These are phyloP conservation scores for Anoncus sp. DNA, from an alignment of 2,888 invertebrate genomes.

Conservation along the genomic window DNA sequence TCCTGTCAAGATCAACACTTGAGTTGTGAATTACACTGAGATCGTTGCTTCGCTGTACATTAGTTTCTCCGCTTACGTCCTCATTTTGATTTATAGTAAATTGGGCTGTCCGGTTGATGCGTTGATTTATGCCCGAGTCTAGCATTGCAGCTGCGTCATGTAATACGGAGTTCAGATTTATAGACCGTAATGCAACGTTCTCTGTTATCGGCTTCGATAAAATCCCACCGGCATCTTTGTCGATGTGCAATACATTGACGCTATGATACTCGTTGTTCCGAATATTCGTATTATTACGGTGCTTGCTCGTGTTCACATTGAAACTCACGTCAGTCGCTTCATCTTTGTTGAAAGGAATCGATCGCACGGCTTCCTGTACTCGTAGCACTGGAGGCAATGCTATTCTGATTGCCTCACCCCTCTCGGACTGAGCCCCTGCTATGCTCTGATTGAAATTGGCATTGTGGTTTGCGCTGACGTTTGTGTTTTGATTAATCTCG, in stretches of 20 bases:
- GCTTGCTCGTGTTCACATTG: constrained; percentile 7
- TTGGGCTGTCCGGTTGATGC: constrained; percentile 10
- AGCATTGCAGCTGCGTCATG: constrained; percentile 9
- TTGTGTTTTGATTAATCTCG: constrained; percentile 47
- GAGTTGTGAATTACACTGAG: constrained; percentile 45
- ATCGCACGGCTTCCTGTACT: constrained; percentile 27
- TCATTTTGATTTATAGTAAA: constrained; percentile 24
- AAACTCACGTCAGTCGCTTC: constrained; percentile 20
- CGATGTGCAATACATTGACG: not conserved
- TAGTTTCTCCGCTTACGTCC: not conserved
- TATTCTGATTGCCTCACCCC: constrained; percentile 70
- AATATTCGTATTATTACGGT: constrained; percentile 1
- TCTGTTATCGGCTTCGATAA: not conserved
- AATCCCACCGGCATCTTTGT: not conserved
- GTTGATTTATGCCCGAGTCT: constrained; percentile 1
- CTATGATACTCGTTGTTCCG: no score
- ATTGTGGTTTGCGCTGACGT: constrained; percentile 62
- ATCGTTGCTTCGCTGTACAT: constrained; percentile 3
- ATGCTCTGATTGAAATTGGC: constrained; percentile 71
- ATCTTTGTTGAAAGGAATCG: constrained; percentile 27
- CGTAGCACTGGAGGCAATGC: constrained; percentile 51
- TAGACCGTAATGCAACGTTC: not conserved
- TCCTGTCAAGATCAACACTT: constrained; percentile 40
- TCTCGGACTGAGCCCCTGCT: constrained; percentile 55
- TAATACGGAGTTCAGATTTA: constrained; percentile 15